Evolutionary conservation across 1,140 invertebrate genomes (phyloP).

Genomic region (Drosophila sp.): DNA sequence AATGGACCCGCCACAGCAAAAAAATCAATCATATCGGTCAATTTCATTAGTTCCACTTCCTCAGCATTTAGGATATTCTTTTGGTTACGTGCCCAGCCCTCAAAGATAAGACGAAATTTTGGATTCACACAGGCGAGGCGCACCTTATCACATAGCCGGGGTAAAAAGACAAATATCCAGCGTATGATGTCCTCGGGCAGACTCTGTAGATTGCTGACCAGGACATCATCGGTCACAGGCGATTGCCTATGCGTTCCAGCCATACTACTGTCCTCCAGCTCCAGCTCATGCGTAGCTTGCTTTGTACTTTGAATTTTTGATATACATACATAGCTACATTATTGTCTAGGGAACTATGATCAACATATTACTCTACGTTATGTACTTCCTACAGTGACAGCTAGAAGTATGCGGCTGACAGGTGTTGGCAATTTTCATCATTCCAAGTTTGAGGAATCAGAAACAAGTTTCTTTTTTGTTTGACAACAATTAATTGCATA

Average conservation of each 20-base stretch:
- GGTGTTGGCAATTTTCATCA: conserved; percentile 66
- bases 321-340: conserved; percentile 8
- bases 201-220: conserved; percentile 16
- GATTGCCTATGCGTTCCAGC: conserved; percentile 6
- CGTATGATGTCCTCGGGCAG: conserved; percentile 55
- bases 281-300: neutral
- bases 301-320: conserved; percentile 9
- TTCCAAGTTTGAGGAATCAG: conserved; percentile 42
- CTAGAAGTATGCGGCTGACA: conserved; percentile 43
- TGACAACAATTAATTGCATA: conserved; percentile 75
- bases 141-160: conserved; percentile 48
- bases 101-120: conserved; percentile 50
- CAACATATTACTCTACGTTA: conserved; percentile 20
- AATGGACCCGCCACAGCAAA: conserved; percentile 57
- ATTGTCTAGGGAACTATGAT: conserved; percentile 20
- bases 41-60: conserved; percentile 53
- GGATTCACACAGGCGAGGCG: conserved; percentile 43
- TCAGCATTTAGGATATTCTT: conserved; percentile 31
- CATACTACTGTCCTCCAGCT: conserved; percentile 17
- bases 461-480: conserved; percentile 67
- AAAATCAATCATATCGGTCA: conserved; percentile 58
- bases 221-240: neutral
- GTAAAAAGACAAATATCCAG: conserved; percentile 37
- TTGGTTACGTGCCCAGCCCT: conserved; percentile 38
- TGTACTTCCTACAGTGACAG: conserved; percentile 60